Conservation (phyloP, 1,140 invertebrate genomes). For the Galendromus occidentalis region DNA sequence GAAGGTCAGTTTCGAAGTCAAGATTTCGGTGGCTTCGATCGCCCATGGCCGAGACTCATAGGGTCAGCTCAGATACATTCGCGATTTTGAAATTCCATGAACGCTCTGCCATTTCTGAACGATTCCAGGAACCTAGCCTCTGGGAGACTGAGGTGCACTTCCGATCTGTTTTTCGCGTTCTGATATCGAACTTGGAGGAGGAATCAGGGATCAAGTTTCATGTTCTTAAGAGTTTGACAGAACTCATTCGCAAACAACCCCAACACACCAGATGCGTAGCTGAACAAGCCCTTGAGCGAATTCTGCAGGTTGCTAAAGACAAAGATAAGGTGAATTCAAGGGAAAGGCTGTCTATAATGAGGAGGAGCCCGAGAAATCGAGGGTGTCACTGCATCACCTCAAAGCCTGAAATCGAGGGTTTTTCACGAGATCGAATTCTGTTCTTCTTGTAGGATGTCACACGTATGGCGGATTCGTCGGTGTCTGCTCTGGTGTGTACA, state of each 20-base stretch:
- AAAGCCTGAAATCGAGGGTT: too few species aligned
- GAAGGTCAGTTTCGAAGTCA: neutral
- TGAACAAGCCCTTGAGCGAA: neutral
- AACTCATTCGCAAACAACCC: neutral
- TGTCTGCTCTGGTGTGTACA: neutral
- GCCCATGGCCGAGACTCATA: too few species aligned
- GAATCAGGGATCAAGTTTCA: neutral
- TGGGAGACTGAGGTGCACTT: neutral
- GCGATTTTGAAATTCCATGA: too few species aligned
- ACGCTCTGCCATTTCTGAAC: neutral
- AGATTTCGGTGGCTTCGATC: too few species aligned
- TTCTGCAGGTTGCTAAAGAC: neutral
- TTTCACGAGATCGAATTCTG: neutral
- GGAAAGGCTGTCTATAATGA: too few species aligned
- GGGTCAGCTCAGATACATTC: too few species aligned
- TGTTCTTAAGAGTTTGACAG: neutral
- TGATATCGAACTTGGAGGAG: neutral
- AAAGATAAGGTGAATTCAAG: conserved; percentile 5
- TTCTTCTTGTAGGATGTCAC: neutral
- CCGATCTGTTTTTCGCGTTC: neutral
- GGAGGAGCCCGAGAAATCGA: too few species aligned
- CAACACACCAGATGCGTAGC: neutral
- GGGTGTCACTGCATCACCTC: too few species aligned
- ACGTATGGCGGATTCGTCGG: neutral
- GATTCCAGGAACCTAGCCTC: neutral